phyloP scores from a whole-genome alignment of 2,797 vertebrate species.

The Sandelia bainsii region DNA sequence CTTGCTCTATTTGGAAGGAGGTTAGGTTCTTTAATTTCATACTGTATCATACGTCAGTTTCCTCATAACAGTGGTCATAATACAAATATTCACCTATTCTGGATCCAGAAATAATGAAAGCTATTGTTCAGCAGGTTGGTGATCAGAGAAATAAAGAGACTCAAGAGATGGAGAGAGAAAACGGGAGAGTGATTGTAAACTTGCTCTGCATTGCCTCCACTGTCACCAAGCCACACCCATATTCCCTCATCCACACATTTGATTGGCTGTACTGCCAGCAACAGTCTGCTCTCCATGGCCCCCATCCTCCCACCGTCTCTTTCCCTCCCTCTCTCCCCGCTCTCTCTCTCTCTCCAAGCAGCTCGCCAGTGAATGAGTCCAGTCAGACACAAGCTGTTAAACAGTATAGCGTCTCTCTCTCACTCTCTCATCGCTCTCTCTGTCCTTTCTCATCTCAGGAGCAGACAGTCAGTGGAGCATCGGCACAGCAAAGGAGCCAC shows the following conservation, averaged over 20 bases:
- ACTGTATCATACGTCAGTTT: too few species aligned
- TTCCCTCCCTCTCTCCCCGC: not conserved
- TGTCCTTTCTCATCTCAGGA: constrained; percentile 54
- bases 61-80: too few species aligned
- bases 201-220: constrained; percentile 58
- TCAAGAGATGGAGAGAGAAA: constrained; percentile 7
- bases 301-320: constrained; percentile 3
- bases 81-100: too few species aligned
- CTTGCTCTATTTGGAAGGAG: too few species aligned
- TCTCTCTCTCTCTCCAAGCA: constrained; percentile 56
- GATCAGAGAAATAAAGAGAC: not conserved
- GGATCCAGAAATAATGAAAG: too few species aligned
- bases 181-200: constrained; percentile 40
- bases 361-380: constrained; percentile 80
- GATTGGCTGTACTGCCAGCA: constrained; percentile 80
- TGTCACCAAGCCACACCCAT: constrained; percentile 63
- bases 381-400: constrained; percentile 78
- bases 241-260: constrained; percentile 62
- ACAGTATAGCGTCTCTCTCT: constrained; percentile 51
- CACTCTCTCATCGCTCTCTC: constrained; percentile 13
- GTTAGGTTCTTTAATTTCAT: too few species aligned
- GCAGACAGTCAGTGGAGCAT: constrained; percentile 70
- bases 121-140: not conserved
- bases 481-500: constrained; percentile 47
- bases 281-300: constrained; percentile 74